A percentile compares a stretch with the other conserved stretches of the same genome.
Evolutionary conservation across 2,888 invertebrate species (phyloP).

Genomic region (Tolmerus cingulatus): DNA sequence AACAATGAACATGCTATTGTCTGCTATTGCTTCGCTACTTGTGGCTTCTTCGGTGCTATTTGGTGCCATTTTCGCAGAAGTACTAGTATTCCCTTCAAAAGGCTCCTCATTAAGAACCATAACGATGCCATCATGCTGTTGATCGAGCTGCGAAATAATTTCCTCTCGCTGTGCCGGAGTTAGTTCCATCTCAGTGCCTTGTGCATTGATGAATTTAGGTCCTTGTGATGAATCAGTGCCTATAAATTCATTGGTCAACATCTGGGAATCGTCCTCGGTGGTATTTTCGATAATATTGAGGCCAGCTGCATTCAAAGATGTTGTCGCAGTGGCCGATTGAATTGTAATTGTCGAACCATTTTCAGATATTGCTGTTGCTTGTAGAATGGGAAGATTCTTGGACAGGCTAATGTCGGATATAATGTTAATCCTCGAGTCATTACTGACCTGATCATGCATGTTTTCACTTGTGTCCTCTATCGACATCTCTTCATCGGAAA

Average conservation of each 20-base stretch:
- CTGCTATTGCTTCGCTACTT: conserved; percentile 44
- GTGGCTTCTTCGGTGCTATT: not conserved
- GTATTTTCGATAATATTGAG: conserved; percentile 65
- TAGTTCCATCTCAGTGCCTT: conserved; percentile 63
- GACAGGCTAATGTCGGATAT: conserved; percentile 62
- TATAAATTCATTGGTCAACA: conserved; percentile 18
- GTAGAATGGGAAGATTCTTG: conserved; percentile 52
- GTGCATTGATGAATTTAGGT: conserved; percentile 65
- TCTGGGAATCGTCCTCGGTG: conserved; percentile 28
- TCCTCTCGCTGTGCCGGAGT: conserved; percentile 62
- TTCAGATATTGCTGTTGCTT: conserved; percentile 48
- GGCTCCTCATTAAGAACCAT: conserved; percentile 61
- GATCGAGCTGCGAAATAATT: conserved; percentile 61
- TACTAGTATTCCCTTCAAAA: not conserved
- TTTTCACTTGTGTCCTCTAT: conserved; percentile 52
- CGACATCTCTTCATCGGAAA: conserved; percentile 56
- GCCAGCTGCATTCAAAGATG: conserved; percentile 61
- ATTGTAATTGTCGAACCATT: conserved; percentile 58
- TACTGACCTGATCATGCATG: not conserved
- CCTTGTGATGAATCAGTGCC: conserved; percentile 49
- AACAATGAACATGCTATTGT: conserved; percentile 55
- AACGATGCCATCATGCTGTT: conserved; percentile 61
- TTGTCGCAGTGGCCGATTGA: not conserved
- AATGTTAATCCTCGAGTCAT: conserved; percentile 65
- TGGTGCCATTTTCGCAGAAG: not conserved